A percentile compares a stretch with the other conserved stretches of the same genome.
Conservation (phyloP, 2,797 vertebrate species). For the Hoplostethus mediterraneus region DNA sequence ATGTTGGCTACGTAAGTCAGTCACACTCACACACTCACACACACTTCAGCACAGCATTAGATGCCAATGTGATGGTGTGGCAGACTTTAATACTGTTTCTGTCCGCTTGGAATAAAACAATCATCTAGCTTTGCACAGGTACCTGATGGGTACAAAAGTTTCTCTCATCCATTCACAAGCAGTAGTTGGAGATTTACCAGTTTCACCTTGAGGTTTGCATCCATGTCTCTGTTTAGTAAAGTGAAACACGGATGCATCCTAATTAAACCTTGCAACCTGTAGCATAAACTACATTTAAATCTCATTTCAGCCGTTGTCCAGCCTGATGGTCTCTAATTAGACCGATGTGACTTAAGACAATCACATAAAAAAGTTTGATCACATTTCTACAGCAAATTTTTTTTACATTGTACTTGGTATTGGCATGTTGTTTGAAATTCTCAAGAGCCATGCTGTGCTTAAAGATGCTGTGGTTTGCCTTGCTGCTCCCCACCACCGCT, state of each 20-base stretch:
- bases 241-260: too few species aligned
- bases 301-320: background rate
- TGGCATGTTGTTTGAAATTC: background rate
- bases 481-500: constrained; percentile 34
- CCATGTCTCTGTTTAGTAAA: too few species aligned
- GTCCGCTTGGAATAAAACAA: too few species aligned
- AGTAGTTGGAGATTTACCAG: constrained; percentile 9
- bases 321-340: background rate
- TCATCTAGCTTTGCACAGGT: too few species aligned
- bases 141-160: too few species aligned
- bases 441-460: constrained; percentile 1
- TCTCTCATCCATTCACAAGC: too few species aligned
- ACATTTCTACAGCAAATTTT: background rate
- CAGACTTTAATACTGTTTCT: too few species aligned
- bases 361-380: too few species aligned
- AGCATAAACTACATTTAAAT: background rate
- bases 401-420: background rate
- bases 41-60: too few species aligned
- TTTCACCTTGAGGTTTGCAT: background rate
- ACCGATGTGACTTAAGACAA: background rate
- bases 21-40: constrained; percentile 8
- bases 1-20: constrained; percentile 95
- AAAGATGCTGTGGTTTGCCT: constrained; percentile 38
- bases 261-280: too few species aligned
- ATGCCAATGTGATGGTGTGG: too few species aligned